Evolutionary conservation across 2,888 invertebrate genomes (phyloP).

Genomic region (Synergus itoensis): DNA sequence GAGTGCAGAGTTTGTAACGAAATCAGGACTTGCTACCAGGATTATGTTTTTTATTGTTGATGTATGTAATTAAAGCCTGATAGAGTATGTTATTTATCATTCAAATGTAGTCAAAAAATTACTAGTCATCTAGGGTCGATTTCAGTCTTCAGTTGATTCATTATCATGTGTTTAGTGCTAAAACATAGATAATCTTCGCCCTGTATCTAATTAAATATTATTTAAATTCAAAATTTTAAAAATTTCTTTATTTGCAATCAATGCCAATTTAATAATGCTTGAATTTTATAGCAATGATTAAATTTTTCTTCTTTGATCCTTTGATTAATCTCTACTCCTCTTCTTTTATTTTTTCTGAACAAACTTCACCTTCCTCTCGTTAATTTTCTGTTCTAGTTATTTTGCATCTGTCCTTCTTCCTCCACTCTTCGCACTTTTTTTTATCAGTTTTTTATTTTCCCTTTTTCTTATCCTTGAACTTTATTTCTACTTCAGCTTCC

Average conservation of each 20-base stretch:
- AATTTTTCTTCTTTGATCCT: too few relatives aligned
- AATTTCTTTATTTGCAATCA: not conserved
- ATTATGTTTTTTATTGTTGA: slow-evolving; percentile 19
- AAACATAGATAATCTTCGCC: not conserved
- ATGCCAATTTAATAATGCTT: too few relatives aligned
- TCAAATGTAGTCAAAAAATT: slow-evolving; percentile 3
- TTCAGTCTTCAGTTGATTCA: not conserved
- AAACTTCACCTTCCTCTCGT: too few relatives aligned
- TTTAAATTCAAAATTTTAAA: not conserved
- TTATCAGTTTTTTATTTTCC: not conserved
- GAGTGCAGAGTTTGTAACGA: slow-evolving; percentile 13
- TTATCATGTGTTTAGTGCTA: not conserved
- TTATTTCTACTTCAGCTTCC: not conserved
- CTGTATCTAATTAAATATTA: not conserved
- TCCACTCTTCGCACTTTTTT: not conserved
- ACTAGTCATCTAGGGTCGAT: slow-evolving; percentile 21
- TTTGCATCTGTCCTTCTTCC: too few relatives aligned
- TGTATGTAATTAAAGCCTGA: not conserved
- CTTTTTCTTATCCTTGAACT: not conserved
- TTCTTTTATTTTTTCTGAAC: too few relatives aligned
- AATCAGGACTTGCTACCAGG: slow-evolving; percentile 16
- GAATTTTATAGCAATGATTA: too few relatives aligned
- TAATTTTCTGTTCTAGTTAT: too few relatives aligned
- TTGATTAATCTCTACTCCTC: too few relatives aligned
- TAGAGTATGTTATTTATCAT: not conserved